phyloP scores from a whole-genome alignment of 1,140 invertebrate genomes.

The Ips nitidus region DNA sequence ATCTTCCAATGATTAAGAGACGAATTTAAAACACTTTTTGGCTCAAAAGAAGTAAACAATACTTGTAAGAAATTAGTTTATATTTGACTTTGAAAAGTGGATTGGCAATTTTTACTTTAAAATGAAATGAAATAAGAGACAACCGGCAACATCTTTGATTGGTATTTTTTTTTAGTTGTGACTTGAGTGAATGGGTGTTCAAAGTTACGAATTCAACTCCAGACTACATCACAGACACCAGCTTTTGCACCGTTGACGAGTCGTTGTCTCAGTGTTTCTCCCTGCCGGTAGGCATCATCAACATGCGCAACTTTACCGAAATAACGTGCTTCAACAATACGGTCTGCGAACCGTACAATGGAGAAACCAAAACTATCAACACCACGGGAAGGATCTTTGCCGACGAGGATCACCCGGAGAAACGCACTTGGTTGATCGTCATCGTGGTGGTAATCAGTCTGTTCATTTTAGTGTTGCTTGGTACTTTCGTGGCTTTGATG shows the following conservation, averaged over 20 bases:
- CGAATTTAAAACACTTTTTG: too few relatives aligned
- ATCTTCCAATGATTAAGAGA: too few relatives aligned
- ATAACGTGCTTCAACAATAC: constrained; percentile 58
- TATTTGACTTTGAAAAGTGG: too few relatives aligned
- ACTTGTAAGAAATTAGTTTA: too few relatives aligned
- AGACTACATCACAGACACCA: constrained; percentile 58
- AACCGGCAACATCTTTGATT: too few relatives aligned
- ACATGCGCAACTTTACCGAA: constrained; percentile 63
- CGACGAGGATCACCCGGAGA: constrained; percentile 31
- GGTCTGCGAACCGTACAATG: constrained; percentile 54
- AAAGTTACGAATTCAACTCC: constrained; percentile 53
- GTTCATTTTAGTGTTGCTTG: constrained; percentile 55
- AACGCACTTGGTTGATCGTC: constrained; percentile 44
- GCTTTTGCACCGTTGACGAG: constrained; percentile 63
- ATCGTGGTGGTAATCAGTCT: constrained; percentile 49
- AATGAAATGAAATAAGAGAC: too few relatives aligned
- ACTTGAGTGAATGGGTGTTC: constrained; percentile 59
- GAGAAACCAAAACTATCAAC: constrained; percentile 50
- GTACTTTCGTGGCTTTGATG: constrained; percentile 56
- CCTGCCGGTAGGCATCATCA: constrained; percentile 61
- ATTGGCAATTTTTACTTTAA: too few relatives aligned
- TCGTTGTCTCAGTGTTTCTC: constrained; percentile 64
- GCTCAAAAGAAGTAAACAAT: too few relatives aligned
- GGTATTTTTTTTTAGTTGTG: constrained; percentile 51
- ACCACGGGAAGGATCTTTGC: constrained; percentile 51